Evolutionary conservation across 2,797 vertebrate species (phyloP).

Genomic region (Sciurus carolinensis): DNA sequence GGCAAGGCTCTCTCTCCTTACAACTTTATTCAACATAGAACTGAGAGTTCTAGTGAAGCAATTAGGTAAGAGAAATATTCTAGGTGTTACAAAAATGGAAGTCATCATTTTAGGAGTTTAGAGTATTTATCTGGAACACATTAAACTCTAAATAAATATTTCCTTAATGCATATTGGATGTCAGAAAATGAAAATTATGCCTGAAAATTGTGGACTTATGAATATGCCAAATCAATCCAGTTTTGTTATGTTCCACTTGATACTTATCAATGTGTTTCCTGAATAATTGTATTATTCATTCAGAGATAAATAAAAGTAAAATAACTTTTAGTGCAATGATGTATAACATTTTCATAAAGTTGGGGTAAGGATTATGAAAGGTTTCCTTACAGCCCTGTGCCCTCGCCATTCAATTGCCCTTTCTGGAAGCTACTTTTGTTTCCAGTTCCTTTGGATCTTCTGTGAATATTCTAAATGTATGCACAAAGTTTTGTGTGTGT

Average conservation of each 20-base stretch:
- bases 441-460: neutral
- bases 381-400: neutral
- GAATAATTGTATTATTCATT: neutral
- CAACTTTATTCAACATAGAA: neutral
- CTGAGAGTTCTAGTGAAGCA: neutral
- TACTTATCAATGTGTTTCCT: neutral
- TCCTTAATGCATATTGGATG: neutral
- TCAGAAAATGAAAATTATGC: neutral
- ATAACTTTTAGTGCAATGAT: neutral
- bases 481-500: neutral
- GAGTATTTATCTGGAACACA: neutral
- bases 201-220: neutral
- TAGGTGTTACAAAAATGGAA: neutral
- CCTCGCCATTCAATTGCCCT: neutral
- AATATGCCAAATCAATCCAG: neutral
- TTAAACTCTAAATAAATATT: neutral
- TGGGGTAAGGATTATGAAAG: neutral
- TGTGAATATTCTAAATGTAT: neutral
- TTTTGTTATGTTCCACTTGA: neutral
- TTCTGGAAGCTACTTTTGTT: neutral
- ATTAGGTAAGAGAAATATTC: neutral
- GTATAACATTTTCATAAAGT: neutral
- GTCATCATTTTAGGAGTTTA: neutral
- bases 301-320: conserved; percentile 29
- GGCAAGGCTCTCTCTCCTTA: neutral